phyloP scores from a whole-genome alignment of 2,797 vertebrate species.

The Delichon dasypus region DNA sequence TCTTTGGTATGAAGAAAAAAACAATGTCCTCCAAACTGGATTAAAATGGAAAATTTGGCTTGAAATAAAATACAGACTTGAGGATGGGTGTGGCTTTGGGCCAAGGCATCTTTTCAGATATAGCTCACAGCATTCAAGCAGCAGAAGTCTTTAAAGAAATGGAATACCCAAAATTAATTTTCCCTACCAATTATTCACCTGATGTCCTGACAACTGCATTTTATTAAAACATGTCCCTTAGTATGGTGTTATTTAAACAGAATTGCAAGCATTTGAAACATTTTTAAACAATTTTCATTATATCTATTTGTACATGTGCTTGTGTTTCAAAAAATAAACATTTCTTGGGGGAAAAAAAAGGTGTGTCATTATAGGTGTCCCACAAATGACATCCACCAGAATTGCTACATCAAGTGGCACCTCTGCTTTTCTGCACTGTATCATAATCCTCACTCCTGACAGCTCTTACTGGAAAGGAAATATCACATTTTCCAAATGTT shows the following conservation, averaged over 20 bases:
- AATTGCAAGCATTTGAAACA: neutral
- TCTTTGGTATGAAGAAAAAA: neutral
- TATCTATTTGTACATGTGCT: neutral
- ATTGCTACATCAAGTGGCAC: neutral
- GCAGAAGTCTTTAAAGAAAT: neutral
- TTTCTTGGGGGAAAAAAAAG: neutral
- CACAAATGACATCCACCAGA: neutral
- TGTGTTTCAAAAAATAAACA: neutral
- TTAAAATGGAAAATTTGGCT: neutral
- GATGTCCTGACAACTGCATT: neutral
- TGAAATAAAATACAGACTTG: neutral
- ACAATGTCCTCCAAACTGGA: neutral
- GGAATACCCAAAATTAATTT: neutral
- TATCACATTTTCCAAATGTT: neutral
- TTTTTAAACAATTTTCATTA: neutral
- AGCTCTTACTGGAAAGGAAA: neutral
- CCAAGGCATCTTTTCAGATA: neutral
- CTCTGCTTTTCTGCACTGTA: neutral
- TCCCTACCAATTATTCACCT: neutral
- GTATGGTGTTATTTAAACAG: neutral
- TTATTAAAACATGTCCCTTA: neutral
- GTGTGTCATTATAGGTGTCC: neutral
- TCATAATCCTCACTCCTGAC: neutral
- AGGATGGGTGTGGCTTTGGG: neutral
- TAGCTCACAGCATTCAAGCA: neutral